phyloP scores from a whole-genome alignment of 2,888 invertebrate species.

The Nasonia oneida region DNA sequence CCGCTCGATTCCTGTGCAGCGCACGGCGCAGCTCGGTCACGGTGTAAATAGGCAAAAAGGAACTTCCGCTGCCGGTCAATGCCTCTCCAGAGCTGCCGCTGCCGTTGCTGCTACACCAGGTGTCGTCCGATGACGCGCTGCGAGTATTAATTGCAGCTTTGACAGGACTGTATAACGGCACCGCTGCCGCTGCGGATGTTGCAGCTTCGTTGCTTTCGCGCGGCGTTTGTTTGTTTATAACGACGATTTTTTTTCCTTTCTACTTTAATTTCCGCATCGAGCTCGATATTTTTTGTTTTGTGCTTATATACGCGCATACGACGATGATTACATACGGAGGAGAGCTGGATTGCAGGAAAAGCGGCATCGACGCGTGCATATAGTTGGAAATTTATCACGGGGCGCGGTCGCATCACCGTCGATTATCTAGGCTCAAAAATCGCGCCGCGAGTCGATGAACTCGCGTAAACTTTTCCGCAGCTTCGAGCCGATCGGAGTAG shows the following conservation, averaged over 20 bases:
- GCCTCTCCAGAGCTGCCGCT: neutral
- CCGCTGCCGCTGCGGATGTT: neutral
- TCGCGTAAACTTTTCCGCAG: too few relatives aligned
- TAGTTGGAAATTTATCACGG: neutral
- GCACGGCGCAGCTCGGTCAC: constrained; percentile 47
- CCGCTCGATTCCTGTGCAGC: constrained; percentile 20
- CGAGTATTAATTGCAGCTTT: constrained; percentile 48
- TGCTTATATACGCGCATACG: neutral
- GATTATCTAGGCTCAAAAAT: neutral
- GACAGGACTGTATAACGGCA: constrained; percentile 44
- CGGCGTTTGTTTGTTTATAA: neutral
- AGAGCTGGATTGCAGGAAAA: neutral
- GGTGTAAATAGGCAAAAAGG: constrained; percentile 56
- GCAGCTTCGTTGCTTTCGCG: neutral
- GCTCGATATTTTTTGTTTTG: neutral
- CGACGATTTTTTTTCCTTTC: neutral
- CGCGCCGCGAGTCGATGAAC: neutral
- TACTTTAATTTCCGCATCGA: neutral
- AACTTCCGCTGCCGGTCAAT: constrained; percentile 40
- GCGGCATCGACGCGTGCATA: neutral
- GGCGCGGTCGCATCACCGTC: too few relatives aligned
- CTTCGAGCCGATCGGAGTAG: too few relatives aligned
- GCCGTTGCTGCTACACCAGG: constrained; percentile 17
- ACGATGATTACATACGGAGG: neutral
- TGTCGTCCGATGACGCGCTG: constrained; percentile 10